Evolutionary conservation across 2,888 invertebrate genomes (phyloP).

Genomic region (Magallana nippona): DNA sequence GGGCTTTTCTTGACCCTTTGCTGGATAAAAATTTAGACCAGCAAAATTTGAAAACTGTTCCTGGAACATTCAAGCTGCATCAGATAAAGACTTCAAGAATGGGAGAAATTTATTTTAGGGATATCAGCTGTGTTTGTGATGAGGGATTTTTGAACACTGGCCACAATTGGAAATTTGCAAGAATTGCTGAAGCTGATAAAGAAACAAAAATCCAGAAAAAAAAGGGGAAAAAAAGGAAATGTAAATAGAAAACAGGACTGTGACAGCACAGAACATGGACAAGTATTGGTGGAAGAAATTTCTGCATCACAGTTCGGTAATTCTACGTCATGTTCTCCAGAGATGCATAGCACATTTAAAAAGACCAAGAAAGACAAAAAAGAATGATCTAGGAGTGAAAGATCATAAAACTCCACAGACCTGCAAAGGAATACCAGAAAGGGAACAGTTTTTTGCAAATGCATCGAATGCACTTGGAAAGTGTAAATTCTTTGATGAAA

Average conservation of each 20-base stretch:
- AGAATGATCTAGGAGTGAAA: too few species aligned
- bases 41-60: slow-evolving; percentile 38
- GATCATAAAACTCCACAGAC: too few species aligned
- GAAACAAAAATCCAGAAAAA: neutral
- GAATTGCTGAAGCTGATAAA: slow-evolving; percentile 12
- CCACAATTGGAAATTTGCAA: slow-evolving; percentile 34
- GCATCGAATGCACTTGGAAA: slow-evolving; percentile 1
- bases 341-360: neutral
- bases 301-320: neutral
- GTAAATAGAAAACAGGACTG: neutral
- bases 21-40: too few species aligned
- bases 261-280: neutral
- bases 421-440: neutral
- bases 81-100: slow-evolving; percentile 46
- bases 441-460: slow-evolving; percentile 30
- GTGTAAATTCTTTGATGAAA: neutral
- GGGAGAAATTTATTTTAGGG: slow-evolving; percentile 42
- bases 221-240: slow-evolving; percentile 21
- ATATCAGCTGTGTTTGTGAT: slow-evolving; percentile 55
- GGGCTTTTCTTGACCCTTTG: too few species aligned
- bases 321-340: slow-evolving; percentile 11
- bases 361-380: too few species aligned
- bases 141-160: neutral
- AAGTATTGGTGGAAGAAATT: neutral
- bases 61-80: slow-evolving; percentile 54